phyloP scores from a whole-genome alignment of 2,797 vertebrate species.

The Gallirallus australis region DNA sequence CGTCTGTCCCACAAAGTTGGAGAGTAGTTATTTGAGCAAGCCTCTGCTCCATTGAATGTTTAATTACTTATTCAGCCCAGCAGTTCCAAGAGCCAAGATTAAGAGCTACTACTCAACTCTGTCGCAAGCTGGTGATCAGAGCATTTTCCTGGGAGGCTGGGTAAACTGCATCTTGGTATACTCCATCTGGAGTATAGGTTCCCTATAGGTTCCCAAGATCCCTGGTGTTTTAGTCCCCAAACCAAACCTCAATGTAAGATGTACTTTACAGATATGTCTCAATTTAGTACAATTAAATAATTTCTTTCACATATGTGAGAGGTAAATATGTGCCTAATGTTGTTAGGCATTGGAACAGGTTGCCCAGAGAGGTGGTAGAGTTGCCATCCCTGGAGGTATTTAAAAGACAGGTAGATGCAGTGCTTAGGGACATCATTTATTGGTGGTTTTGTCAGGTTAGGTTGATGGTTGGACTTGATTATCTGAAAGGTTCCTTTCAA shows the following conservation, averaged over 20 bases:
- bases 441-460: too few relatives aligned
- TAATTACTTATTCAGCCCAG: neutral
- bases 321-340: too few relatives aligned
- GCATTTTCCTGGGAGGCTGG: neutral
- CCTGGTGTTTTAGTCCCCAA: neutral
- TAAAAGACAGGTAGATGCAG: too few relatives aligned
- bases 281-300: neutral
- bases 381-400: too few relatives aligned
- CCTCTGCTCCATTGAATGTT: neutral
- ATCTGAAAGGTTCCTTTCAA: too few relatives aligned
- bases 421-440: too few relatives aligned
- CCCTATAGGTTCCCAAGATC: neutral
- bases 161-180: neutral
- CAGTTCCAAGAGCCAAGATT: neutral
- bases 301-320: neutral
- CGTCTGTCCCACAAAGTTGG: neutral
- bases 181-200: too few relatives aligned
- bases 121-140: neutral
- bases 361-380: too few relatives aligned
- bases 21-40: neutral
- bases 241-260: neutral
- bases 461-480: too few relatives aligned
- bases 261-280: neutral
- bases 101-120: neutral
- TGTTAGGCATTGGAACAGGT: too few relatives aligned